These are phyloP conservation scores for Noctua janthe DNA, from an alignment of 2,888 invertebrate genomes.

Conservation along the genomic window DNA sequence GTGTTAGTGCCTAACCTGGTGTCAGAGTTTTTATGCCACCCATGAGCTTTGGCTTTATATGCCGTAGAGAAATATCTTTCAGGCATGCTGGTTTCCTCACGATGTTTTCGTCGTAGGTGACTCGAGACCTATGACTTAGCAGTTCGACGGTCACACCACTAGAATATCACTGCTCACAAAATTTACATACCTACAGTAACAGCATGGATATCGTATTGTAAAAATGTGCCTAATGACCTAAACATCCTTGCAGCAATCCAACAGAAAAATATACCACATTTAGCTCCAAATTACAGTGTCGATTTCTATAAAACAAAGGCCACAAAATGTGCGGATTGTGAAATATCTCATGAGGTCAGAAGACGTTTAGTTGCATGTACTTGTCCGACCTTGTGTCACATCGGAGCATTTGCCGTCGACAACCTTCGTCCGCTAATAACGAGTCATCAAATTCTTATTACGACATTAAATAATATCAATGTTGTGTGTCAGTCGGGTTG, in stretches of 20 bases:
- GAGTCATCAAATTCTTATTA: slow-evolving; percentile 84
- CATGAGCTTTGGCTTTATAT: too few relatives aligned
- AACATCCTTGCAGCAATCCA: slow-evolving; percentile 45
- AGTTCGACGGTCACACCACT: too few relatives aligned
- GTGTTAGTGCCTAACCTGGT: too few relatives aligned
- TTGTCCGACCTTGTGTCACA: slow-evolving; percentile 68
- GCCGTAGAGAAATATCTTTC: too few relatives aligned
- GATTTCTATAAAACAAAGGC: slow-evolving; percentile 67
- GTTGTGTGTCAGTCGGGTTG: slow-evolving; percentile 61
- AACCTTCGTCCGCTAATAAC: slow-evolving; percentile 75
- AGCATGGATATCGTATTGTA: slow-evolving; percentile 4
- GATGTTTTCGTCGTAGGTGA: too few relatives aligned
- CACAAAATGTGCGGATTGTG: slow-evolving; percentile 63
- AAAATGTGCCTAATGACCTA: slow-evolving; percentile 30
- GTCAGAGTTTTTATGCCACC: too few relatives aligned
- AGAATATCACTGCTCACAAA: too few relatives aligned
- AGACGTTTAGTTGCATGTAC: slow-evolving; percentile 60
- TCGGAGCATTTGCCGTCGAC: slow-evolving; percentile 66
- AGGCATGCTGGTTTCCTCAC: too few relatives aligned
- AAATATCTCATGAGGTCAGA: slow-evolving; percentile 66
- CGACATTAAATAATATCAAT: slow-evolving; percentile 74
- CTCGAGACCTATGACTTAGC: too few relatives aligned
- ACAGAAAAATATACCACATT: slow-evolving; percentile 51
- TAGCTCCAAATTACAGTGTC: slow-evolving; percentile 63
- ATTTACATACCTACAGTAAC: background rate